Evolutionary conservation across 2,113 vertebrate genomes (phyloP).

Genomic region (Anarrhichthys ocellatus): DNA sequence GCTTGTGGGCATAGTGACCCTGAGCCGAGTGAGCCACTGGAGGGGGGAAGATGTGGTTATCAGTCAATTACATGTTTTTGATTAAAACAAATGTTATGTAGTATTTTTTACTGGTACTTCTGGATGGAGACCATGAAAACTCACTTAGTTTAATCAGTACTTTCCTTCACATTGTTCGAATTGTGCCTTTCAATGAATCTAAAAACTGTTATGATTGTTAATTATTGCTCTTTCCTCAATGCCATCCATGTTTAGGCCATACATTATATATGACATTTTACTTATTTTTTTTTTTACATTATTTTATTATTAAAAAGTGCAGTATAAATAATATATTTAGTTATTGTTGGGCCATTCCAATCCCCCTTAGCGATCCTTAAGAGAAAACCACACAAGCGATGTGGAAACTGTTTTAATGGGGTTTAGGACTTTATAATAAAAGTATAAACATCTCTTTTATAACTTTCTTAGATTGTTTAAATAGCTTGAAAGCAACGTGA

Average conservation of each 20-base stretch:
- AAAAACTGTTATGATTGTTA: background rate
- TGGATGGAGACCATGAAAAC: background rate
- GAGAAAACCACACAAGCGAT: background rate
- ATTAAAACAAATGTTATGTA: background rate
- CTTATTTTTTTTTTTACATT: background rate
- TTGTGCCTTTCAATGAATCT: background rate
- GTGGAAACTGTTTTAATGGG: background rate
- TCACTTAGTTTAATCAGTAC: background rate
- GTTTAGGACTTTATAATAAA: background rate
- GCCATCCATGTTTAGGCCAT: background rate
- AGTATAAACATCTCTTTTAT: background rate
- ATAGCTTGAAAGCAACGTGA: background rate
- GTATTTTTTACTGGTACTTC: background rate
- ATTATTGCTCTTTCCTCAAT: background rate
- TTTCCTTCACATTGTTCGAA: background rate
- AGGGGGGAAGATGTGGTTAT: background rate
- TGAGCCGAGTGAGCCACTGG: slow-evolving; percentile 88
- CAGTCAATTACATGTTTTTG: background rate
- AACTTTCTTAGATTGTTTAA: background rate
- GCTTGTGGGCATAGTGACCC: slow-evolving; percentile 92
- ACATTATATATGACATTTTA: background rate
- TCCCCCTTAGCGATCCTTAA: background rate
- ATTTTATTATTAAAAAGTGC: background rate
- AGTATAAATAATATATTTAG: background rate
- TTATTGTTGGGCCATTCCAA: background rate